These are phyloP conservation scores for Laothoe populi DNA, from an alignment of 2,888 invertebrate species.

Conservation along the genomic window DNA sequence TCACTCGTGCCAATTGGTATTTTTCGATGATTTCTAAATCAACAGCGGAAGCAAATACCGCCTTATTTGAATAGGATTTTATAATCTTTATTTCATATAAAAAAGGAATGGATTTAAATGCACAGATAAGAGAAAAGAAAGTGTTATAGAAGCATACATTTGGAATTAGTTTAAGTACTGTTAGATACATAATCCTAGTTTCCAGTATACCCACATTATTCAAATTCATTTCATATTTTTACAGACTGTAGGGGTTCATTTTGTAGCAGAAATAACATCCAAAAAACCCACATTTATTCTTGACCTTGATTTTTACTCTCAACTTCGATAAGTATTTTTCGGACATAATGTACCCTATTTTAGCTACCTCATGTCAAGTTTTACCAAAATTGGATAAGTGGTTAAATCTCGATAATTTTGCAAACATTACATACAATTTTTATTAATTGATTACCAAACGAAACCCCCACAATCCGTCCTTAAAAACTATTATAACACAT, in stretches of 20 bases:
- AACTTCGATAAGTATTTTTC: too few relatives aligned
- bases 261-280: background rate
- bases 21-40: too few relatives aligned
- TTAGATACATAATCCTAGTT: slow-evolving; percentile 10
- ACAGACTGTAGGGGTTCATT: background rate
- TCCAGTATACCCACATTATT: slow-evolving; percentile 16
- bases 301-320: too few relatives aligned
- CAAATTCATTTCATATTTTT: slow-evolving; percentile 26
- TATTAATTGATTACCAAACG: background rate
- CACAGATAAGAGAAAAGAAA: slow-evolving; percentile 10
- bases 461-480: slow-evolving; percentile 2
- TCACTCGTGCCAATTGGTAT: too few relatives aligned
- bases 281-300: too few relatives aligned
- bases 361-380: too few relatives aligned
- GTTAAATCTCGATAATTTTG: background rate
- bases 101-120: slow-evolving; percentile 12
- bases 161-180: slow-evolving; percentile 16
- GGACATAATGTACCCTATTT: too few relatives aligned
- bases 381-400: background rate
- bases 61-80: background rate
- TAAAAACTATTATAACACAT: slow-evolving; percentile 42
- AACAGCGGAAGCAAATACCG: background rate
- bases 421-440: background rate
- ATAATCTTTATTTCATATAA: too few relatives aligned
- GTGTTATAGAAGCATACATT: slow-evolving; percentile 12